Evolutionary conservation across 2,797 vertebrate genomes (phyloP), one percentile per base, ranked within the genome.

Genomic region (Psittacula echo): DNA sequence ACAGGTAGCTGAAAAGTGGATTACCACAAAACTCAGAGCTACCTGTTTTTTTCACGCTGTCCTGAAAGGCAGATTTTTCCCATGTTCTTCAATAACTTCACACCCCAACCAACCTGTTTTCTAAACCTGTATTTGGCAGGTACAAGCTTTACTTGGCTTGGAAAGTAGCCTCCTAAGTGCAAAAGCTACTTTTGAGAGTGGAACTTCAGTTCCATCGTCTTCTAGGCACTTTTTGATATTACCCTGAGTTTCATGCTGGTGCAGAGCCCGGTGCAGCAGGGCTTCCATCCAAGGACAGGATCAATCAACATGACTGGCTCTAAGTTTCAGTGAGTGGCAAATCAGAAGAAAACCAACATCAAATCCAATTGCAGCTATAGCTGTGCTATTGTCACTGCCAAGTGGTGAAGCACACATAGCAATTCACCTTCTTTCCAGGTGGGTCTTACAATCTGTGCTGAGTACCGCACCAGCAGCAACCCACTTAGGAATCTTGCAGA

Each of bases 211-310:
- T 96, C 83, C 74, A n/a, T 92, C 88, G 61, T 94, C 94, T 95
- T 90, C 84, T 79, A 94, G 80, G 93, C 71, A 94, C 86, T 42
- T 93, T 89, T 58, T 64, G 65, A 95, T 92, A 96, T 94, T 82
- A 95, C 81, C 68, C 81, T 85, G 77, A 87, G 85, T 93, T 92
- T 90, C 5, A 3, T 39, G 68, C 75, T 96, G 94, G 89, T 95
- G 89, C 56, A 6, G 61, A 95, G 90, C 94, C 94, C 48, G 4
- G 58, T 84, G 83, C 79, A 93, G 51, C 76, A 93, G 72, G 94
- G 96, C 94, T 85, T 75, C 78, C 89, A 90, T 97, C 95, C 96
- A 96, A 95, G 94, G 89, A 95, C 95, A 95, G 72, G 92, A 82
- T 92, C 90, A 92, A 94, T 95, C 93, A 94, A 85, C 61, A 56